Percentiles rank a stretch among this genome's conserved stretches.
These are phyloP conservation scores for Conistra vaccinii DNA, from an alignment of 2,888 invertebrate species.

Conservation along the genomic window DNA sequence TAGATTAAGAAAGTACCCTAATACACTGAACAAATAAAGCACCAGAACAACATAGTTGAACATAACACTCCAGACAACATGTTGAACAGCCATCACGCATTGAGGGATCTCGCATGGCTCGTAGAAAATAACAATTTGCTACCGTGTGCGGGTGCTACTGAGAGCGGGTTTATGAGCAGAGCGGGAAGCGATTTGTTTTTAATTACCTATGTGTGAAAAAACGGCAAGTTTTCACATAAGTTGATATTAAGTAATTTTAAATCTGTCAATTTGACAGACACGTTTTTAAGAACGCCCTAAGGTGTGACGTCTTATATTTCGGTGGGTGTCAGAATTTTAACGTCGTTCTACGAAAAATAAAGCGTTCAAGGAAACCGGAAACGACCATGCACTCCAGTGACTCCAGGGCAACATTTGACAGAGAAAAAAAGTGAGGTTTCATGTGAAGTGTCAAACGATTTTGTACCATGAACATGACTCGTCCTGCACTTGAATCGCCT, in stretches of 20 bases:
- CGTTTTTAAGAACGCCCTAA: too few relatives aligned
- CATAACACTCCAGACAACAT: constrained; percentile 46
- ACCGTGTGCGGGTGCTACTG: constrained; percentile 22
- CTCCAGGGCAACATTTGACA: too few relatives aligned
- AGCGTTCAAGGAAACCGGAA: neutral
- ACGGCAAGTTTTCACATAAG: too few relatives aligned
- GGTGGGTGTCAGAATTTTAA: too few relatives aligned
- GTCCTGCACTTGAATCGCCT: neutral
- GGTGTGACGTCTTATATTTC: too few relatives aligned
- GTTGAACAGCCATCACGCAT: constrained; percentile 53
- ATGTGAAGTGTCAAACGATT: neutral
- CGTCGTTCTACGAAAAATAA: neutral
- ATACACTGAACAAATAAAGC: constrained; percentile 36
- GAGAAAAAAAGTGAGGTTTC: neutral
- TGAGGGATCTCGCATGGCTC: constrained; percentile 50
- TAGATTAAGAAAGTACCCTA: too few relatives aligned
- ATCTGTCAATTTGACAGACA: too few relatives aligned
- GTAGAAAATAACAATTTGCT: constrained; percentile 71
- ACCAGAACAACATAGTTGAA: constrained; percentile 7
- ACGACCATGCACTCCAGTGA: neutral
- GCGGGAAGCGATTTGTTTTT: neutral
- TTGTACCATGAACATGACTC: neutral
- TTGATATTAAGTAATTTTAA: too few relatives aligned
- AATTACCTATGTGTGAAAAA: neutral
- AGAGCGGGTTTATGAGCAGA: constrained; percentile 11